These are phyloP conservation scores for Limenitis camilla DNA, from an alignment of 2,888 invertebrate species.

Conservation along the genomic window DNA sequence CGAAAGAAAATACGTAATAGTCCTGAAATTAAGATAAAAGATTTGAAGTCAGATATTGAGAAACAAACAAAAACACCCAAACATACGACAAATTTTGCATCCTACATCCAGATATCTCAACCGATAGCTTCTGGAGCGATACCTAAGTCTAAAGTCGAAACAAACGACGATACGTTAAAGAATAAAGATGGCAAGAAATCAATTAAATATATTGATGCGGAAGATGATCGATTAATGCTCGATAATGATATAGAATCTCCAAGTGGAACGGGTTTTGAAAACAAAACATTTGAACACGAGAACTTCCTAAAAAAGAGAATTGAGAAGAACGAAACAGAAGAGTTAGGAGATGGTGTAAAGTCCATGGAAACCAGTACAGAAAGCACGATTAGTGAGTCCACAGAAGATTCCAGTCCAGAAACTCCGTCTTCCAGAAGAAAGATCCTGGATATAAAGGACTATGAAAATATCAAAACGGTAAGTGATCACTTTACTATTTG, in stretches of 20 bases:
- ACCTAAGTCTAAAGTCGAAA: conserved; percentile 38
- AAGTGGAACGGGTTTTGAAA: conserved; percentile 65
- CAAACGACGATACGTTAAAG: conserved; percentile 40
- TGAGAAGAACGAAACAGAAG: conserved; percentile 52
- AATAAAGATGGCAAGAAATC: conserved; percentile 42
- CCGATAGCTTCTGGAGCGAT: conserved; percentile 61
- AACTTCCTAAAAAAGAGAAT: conserved; percentile 63
- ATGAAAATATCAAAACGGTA: conserved; percentile 59
- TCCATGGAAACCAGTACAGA: conserved; percentile 69
- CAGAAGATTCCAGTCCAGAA: conserved; percentile 59
- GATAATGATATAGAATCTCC: conserved; percentile 66
- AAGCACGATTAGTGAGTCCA: conserved; percentile 58
- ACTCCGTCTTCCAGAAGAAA: conserved; percentile 55
- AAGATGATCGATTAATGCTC: conserved; percentile 48
- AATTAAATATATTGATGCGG: conserved; percentile 59
- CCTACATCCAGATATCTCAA: conserved; percentile 75
- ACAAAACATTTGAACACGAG: conserved; percentile 67
- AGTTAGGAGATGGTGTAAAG: conserved; percentile 46
- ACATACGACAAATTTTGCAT: conserved; percentile 76
- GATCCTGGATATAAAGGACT: conserved; percentile 49
- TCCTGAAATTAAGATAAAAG: conserved; percentile 42
- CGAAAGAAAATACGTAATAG: conserved; percentile 36
- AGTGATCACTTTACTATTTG: conserved; percentile 33
- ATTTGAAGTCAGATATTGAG: conserved; percentile 56
- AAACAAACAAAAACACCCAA: conserved; percentile 65